Conservation (phyloP, 2,797 vertebrate genomes). For the Neosilurus mollespiculum region DNA sequence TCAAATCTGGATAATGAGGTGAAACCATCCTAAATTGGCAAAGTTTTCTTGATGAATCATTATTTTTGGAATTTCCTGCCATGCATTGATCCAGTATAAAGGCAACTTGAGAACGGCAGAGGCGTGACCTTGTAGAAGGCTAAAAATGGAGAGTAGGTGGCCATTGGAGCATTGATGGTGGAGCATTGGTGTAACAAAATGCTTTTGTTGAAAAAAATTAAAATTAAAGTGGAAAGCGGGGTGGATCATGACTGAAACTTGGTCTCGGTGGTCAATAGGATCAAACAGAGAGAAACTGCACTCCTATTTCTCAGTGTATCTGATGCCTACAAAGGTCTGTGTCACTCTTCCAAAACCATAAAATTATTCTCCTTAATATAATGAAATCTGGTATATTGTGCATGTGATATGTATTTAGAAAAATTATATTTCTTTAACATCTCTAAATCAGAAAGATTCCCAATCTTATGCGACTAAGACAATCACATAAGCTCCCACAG, state of each 20-base stretch:
- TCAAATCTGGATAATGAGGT: background rate
- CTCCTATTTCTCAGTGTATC: background rate
- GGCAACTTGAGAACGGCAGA: conserved; percentile 35
- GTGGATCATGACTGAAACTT: conserved; percentile 25
- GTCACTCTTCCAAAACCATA: background rate
- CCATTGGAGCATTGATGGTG: conserved; percentile 19
- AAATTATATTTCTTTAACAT: background rate
- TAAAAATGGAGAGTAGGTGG: conserved; percentile 59
- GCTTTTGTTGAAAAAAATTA: conserved; percentile 8
- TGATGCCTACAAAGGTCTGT: background rate
- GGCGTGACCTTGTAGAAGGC: conserved; percentile 37
- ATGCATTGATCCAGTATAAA: conserved; percentile 37
- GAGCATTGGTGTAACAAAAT: conserved; percentile 45
- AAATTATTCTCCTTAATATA: background rate
- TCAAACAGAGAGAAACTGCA: background rate
- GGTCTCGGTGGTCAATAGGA: background rate
- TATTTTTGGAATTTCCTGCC: conserved; percentile 43
- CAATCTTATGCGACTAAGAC: background rate
- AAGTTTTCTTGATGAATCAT: conserved; percentile 12
- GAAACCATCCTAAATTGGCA: conserved; percentile 6
- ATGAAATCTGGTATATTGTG: background rate
- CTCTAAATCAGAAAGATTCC: background rate
- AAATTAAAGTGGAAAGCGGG: background rate
- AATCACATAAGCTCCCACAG: background rate
- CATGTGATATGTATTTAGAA: background rate